Conservation (phyloP, 2,113 vertebrate species). For the Myotis brandtii region DNA sequence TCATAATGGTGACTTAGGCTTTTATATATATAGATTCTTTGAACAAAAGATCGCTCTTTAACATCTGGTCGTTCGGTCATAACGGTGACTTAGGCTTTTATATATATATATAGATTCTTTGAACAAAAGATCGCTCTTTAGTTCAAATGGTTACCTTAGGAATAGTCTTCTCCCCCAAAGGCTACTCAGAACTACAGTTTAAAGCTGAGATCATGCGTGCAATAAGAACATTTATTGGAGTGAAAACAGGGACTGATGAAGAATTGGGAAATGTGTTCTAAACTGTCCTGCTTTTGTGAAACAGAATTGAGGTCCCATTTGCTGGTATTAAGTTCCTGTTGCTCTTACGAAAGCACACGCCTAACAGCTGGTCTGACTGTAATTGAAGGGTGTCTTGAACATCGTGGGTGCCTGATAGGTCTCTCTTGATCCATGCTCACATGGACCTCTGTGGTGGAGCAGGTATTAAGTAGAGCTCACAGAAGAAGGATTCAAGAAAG, state of each 20-base stretch:
- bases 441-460: neutral
- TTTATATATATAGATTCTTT: neutral
- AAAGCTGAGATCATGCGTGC: conserved; percentile 2
- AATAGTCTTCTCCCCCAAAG: neutral
- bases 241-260: neutral
- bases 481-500: neutral
- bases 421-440: neutral
- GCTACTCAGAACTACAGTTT: conserved; percentile 4
- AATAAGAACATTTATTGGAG: neutral
- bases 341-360: neutral
- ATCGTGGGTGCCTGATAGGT: neutral
- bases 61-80: too few species aligned
- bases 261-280: neutral
- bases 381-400: neutral
- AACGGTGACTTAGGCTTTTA: too few species aligned
- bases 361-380: neutral
- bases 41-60: neutral
- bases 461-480: neutral
- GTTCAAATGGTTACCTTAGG: conserved; percentile 53
- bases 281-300: neutral
- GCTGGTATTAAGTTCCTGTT: neutral
- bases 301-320: neutral
- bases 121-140: neutral
- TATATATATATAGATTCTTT: neutral
- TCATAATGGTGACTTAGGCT: too few species aligned